Conservation (phyloP, 2,888 invertebrate genomes). For the Dryomyza anilis region DNA sequence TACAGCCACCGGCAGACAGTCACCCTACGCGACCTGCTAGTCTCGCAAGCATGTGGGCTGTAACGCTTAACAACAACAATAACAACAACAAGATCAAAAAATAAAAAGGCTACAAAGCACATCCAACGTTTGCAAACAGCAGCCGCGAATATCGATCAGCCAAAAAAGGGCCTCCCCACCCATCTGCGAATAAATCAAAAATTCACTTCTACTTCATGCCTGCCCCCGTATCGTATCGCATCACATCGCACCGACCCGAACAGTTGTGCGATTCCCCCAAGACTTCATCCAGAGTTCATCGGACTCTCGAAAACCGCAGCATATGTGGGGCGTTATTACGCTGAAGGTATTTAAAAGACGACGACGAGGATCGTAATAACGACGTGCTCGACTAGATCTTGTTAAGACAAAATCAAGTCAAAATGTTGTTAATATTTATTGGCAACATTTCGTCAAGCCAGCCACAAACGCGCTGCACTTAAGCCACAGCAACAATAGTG, state of each 20-base stretch:
- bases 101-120: too few species aligned
- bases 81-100: not conserved
- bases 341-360: conserved; percentile 17
- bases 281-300: conserved; percentile 21
- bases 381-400: conserved; percentile 6
- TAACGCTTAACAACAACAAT: not conserved
- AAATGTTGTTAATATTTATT: conserved; percentile 9
- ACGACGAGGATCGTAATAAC: not conserved
- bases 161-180: conserved; percentile 35
- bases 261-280: too few species aligned
- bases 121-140: not conserved
- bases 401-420: conserved; percentile 23
- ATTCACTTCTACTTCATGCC: conserved; percentile 1
- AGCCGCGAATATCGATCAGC: not conserved
- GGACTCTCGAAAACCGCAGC: conserved; percentile 9
- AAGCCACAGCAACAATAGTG: not conserved
- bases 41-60: too few species aligned
- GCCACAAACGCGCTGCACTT: not conserved
- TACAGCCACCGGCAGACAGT: too few species aligned
- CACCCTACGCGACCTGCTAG: too few species aligned
- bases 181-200: conserved; percentile 36
- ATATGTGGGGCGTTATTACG: conserved; percentile 22
- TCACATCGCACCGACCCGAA: too few species aligned
- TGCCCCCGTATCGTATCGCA: too few species aligned
- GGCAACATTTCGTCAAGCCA: conserved; percentile 20